Base-by-base conservation (phyloP, 2,888 invertebrate species). In the Ligdia adustata region DNA sequence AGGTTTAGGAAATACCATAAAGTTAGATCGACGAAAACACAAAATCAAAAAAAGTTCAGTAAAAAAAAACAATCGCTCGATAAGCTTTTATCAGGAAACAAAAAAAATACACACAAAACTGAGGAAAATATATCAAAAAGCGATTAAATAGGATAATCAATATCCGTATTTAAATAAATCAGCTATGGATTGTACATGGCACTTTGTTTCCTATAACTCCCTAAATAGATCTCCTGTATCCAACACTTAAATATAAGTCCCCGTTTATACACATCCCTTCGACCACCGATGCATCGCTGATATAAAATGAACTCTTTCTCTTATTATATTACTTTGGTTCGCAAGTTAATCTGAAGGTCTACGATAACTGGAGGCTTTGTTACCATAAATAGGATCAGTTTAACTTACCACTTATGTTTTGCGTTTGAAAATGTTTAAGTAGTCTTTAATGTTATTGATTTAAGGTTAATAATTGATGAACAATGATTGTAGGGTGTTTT, bases 181-280 rank as follows among this genome's bases (percentile, higher is more conserved):
- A 80, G 63, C 62, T 72, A 79, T 69, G 72, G 74, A 80, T 85
- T 77, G 72, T 72, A 72, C 72, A 71, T 80, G 81, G 80, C 82
- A 71, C 73, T 79, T 72, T 57, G 72, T 76, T 82, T 82, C 81
- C 82, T 73, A 84, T 79, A 69, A 47, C 72, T 68, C 75, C 70
- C 72, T 72, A 82, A 85, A 86, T 85, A 84, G 68, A 68, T 57
- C 57, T 61, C 68, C 75, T 82, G 71, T 63, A 77, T 81, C 73
- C 75, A 70, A 64, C 73, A 77, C 75, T 82, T 82, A 81, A 85
- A 86, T 87, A 85, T 83, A 83, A 85, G 76, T 79, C 73, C 70
- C 69, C 72, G 66, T 76, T 76, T 73, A 81, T 72, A 75, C 76
- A 48, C 56, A 69, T 64, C 73, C 72, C 72, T 51, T 49, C 20